Evolutionary conservation across 2,888 invertebrate species (phyloP), one percentile per base, ranked within the genome.

Genomic region (Acronicta alni): DNA sequence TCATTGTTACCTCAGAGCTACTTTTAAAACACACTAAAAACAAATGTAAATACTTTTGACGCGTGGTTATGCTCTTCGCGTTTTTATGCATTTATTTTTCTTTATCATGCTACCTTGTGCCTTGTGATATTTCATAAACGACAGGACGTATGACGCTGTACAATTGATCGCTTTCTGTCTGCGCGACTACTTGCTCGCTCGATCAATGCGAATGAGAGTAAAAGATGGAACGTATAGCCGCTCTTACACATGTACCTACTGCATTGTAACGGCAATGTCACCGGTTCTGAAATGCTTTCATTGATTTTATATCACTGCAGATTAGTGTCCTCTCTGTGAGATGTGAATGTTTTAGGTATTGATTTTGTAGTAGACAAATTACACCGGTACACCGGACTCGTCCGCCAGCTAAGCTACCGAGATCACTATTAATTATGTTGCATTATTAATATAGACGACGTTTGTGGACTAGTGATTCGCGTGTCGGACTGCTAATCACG

Each of bases 11-110:
- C n/a, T n/a, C n/a, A n/a, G n/a, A n/a, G n/a, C n/a, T n/a, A n/a
- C n/a, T n/a, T n/a, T n/a, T n/a, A n/a, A n/a, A n/a, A n/a, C n/a
- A n/a, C n/a, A n/a, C n/a, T n/a, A n/a, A 20, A 20, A 5, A 20
- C 2, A 5, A 23, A 7, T 6, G 7, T 30, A 30, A 30, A 12
- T 12, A 12, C 30, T 1, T 7, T 23, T 7, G 23, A 23, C 7
- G 23, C 7, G 26, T 46, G 57, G 20, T 20, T 65, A 51, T 46
- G 57, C 64, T 57, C 64, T 46, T 9, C 17, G 15, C 14, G 0
- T 3, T 35, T 47, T 44, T 37, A 46, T 14, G 12, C 15, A 10
- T 17, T 30, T 17, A 16, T 32, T 14, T 48, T 41, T 53, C 37
- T 58, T 44, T 57, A 43, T 44, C 20, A 15, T 18, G 30, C 10